phyloP scores from a whole-genome alignment of 2,113 vertebrate genomes.

The Toxotes jaculatrix region DNA sequence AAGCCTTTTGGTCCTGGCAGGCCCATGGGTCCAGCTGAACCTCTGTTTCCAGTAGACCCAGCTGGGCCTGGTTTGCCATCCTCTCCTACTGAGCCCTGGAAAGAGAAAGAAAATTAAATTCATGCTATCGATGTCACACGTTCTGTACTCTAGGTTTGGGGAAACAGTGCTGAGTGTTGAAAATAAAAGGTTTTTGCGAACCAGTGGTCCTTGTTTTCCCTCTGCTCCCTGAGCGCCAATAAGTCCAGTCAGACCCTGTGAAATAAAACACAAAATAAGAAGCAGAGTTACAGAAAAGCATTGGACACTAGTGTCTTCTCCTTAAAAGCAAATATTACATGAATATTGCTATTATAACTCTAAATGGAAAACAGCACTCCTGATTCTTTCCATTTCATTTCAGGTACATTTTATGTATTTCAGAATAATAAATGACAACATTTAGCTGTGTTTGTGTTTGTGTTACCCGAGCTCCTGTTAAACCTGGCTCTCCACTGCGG shows the following conservation, averaged over 20 bases:
- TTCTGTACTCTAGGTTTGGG: no score
- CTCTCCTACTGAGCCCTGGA: constrained; percentile 92
- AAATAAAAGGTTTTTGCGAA: constrained; percentile 62
- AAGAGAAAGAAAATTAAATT: not conserved
- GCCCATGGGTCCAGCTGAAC: constrained; percentile 92
- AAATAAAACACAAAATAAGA: not conserved
- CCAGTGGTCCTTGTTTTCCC: constrained; percentile 94
- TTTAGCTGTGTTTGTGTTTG: not conserved
- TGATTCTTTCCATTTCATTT: not conserved
- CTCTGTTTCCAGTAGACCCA: constrained; percentile 90
- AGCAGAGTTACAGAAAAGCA: not conserved
- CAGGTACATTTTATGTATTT: not conserved
- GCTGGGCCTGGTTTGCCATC: constrained; percentile 93
- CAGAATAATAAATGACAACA: not conserved
- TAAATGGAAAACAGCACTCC: not conserved
- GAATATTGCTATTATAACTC: not conserved
- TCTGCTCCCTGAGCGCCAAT: constrained; percentile 93
- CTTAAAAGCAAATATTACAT: not conserved
- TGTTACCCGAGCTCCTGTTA: constrained; percentile 95
- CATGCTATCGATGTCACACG: not conserved
- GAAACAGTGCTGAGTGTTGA: not conserved
- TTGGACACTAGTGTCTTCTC: not conserved
- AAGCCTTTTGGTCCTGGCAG: constrained; percentile 95
- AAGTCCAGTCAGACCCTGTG: constrained; percentile 93
- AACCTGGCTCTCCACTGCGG: constrained; percentile 92